Base-by-base conservation (phyloP, 2,888 invertebrate genomes). In the Heteromyza rotundicornis region DNA sequence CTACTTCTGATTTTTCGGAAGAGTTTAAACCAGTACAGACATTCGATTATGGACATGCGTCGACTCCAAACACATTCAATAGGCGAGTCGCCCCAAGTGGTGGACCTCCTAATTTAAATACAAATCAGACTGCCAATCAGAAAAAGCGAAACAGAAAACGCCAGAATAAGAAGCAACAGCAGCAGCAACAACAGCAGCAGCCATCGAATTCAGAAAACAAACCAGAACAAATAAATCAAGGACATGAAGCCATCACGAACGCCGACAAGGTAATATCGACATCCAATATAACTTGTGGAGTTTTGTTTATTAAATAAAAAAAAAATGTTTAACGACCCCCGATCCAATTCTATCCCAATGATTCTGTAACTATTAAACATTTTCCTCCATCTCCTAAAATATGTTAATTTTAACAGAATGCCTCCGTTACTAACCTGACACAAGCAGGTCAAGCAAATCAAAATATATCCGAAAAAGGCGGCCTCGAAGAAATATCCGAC, bases 11-110 rank as follows among this genome's bases (percentile, higher is more conserved):
- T 19, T 17, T 17, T 17, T 5, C 17, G 64, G 69, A 69, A 65
- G 86, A 88, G 65, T 86, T 89, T 68, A 88, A 87, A 76, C 88
- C 89, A 20, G 85, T 89, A 5, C 87, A 89, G 73, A 88, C 87
- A 69, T 89, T 90, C 82, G 90, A 91, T 77, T 91, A 91, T 78
- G 87, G 89, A 66, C 90, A 91, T 75, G 86, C 79, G 40, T 78
- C 81, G 1, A 71, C 68, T 40, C 49, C 7, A 27, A 7, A 7
- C 10, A n/a, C n/a, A n/a, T n/a, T n/a, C n/a, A n/a, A n/a, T n/a
- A n/a, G n/a, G n/a, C n/a, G n/a, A n/a, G n/a, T n/a, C n/a, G n/a
- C n/a, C n/a, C n/a, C n/a, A n/a, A 27, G 27, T 10, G 27, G 10
- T 27, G 10, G 27, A 27, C 27, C 27, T 49, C 36, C 12, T 22